Conservation (phyloP, 2,113 vertebrate species). For the Coryphaenoides rupestris region DNA sequence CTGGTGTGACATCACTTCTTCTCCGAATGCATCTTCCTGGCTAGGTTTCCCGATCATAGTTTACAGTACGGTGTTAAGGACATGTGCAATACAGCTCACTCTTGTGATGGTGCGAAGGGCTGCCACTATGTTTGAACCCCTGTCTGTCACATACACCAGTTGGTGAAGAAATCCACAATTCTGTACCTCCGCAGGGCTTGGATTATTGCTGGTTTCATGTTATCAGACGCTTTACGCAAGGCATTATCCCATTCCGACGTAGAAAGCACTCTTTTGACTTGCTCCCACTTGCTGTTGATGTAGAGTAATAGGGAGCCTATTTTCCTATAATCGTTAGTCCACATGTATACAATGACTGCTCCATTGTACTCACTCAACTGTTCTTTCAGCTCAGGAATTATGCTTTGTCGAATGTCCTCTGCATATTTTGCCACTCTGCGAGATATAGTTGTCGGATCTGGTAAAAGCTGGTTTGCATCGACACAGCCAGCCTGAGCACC, state of each 20-base stretch:
- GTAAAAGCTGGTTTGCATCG: too few species aligned
- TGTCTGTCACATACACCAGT: slow-evolving; percentile 17
- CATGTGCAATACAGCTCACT: slow-evolving; percentile 10
- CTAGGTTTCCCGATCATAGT: slow-evolving; percentile 2
- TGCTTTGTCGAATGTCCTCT: too few species aligned
- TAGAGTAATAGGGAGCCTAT: slow-evolving; percentile 21
- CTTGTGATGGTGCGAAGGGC: too few species aligned
- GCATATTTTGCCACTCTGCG: too few species aligned
- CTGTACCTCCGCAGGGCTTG: not conserved
- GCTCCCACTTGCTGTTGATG: slow-evolving; percentile 16
- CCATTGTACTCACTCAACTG: too few species aligned
- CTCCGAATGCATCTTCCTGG: slow-evolving; percentile 4
- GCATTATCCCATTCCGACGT: slow-evolving; percentile 9
- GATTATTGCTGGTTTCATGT: slow-evolving; percentile 1
- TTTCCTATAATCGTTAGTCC: too few species aligned
- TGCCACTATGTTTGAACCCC: slow-evolving; percentile 1
- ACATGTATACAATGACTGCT: too few species aligned
- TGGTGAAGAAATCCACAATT: slow-evolving; percentile 4
- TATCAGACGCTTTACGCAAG: slow-evolving; percentile 6
- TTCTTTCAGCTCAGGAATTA: too few species aligned
- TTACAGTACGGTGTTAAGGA: not conserved
- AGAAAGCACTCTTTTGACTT: slow-evolving; percentile 9
- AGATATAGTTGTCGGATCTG: too few species aligned
- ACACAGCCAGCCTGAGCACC: too few species aligned
- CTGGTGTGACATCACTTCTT: slow-evolving; percentile 9